phyloP scores from a whole-genome alignment of 2,113 vertebrate species.

The Ptilonorhynchus violaceus region DNA sequence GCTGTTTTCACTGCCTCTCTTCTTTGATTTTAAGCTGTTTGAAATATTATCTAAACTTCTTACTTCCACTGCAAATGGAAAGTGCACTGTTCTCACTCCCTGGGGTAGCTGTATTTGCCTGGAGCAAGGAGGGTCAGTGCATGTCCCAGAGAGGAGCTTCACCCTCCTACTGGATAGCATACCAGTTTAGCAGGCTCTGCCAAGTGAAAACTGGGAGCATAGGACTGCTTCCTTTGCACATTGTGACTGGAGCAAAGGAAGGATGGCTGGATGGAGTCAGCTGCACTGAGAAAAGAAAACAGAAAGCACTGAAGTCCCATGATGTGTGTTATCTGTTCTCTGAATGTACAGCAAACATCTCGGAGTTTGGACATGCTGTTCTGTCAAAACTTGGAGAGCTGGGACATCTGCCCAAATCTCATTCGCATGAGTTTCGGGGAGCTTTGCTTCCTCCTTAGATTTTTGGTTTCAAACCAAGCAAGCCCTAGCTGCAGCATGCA shows the following conservation, averaged over 20 bases:
- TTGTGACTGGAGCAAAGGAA: background rate
- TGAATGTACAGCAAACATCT: background rate
- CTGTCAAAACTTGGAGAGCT: background rate
- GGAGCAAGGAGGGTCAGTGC: background rate
- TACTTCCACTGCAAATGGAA: background rate
- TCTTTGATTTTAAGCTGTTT: background rate
- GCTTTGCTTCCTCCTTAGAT: background rate
- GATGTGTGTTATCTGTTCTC: rapidly evolving
- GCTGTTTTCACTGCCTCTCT: background rate
- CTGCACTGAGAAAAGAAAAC: background rate
- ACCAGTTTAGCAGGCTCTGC: background rate
- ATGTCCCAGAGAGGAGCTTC: background rate
- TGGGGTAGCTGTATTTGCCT: background rate
- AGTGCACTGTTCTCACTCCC: background rate
- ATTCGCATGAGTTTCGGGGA: background rate
- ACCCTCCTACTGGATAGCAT: background rate
- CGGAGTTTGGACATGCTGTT: background rate
- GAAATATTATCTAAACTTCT: background rate
- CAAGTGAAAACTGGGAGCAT: background rate
- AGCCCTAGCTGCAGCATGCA: background rate
- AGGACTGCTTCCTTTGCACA: background rate
- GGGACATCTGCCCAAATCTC: background rate
- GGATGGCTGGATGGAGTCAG: background rate
- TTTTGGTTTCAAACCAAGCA: background rate
- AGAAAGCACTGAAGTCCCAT: background rate